Conservation (phyloP, 2,888 invertebrate genomes). For the Oscheius sp. region DNA sequence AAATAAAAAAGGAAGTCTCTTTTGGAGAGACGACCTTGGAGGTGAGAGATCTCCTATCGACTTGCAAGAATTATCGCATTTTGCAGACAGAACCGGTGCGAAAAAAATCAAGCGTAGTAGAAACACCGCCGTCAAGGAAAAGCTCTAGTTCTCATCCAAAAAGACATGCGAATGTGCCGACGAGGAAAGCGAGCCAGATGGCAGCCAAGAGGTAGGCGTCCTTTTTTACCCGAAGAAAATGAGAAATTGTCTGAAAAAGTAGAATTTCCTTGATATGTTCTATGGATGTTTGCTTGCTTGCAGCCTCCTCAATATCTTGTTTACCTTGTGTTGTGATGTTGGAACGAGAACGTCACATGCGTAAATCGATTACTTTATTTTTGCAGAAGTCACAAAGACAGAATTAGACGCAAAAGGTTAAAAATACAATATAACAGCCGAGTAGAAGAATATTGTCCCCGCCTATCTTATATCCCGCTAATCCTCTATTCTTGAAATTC, state of each 20-base stretch:
- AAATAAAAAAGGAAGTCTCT: constrained; percentile 4
- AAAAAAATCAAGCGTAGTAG: constrained; percentile 25
- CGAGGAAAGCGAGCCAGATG: constrained; percentile 54
- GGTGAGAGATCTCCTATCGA: background rate
- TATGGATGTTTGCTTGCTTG: constrained; percentile 7
- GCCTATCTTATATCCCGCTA: too few relatives aligned
- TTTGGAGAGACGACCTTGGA: constrained; percentile 26
- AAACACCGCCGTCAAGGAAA: constrained; percentile 14
- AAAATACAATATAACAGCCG: too few relatives aligned
- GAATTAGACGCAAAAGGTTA: background rate
- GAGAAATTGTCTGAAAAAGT: background rate
- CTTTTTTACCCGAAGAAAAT: background rate
- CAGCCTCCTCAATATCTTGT: constrained; percentile 16
- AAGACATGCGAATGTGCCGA: constrained; percentile 49
- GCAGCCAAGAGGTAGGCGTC: constrained; percentile 48
- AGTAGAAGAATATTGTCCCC: too few relatives aligned
- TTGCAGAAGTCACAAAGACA: background rate
- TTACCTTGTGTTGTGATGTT: constrained; percentile 25
- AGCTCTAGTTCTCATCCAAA: constrained; percentile 14
- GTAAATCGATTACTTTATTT: constrained; percentile 18
- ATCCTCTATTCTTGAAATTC: too few relatives aligned
- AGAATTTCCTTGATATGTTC: background rate
- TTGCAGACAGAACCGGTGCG: constrained; percentile 29
- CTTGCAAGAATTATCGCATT: background rate
- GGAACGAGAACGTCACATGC: constrained; percentile 5